Percentiles rank a stretch among this genome's conserved stretches.
phyloP scores from a whole-genome alignment of 2,888 invertebrate species.

The Andrena bucephala region DNA sequence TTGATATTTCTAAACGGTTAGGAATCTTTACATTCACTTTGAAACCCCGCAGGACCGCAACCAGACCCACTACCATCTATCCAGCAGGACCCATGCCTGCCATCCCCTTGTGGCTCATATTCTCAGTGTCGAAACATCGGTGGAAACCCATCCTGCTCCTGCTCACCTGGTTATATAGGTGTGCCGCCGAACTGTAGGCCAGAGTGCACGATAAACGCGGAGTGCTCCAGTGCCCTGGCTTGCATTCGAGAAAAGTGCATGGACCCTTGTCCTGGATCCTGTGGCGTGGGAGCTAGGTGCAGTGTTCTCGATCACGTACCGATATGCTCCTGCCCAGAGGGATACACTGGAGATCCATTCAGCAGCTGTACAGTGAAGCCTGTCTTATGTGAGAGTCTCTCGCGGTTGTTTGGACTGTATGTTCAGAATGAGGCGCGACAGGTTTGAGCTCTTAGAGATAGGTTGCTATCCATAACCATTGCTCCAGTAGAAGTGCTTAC shows the following conservation, averaged over 20 bases:
- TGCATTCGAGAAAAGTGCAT: slow-evolving; percentile 92
- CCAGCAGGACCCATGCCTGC: slow-evolving; percentile 87
- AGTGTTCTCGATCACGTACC: slow-evolving; percentile 91
- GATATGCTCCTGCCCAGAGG: slow-evolving; percentile 90
- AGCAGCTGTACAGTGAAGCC: slow-evolving; percentile 84
- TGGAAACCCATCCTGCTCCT: slow-evolving; percentile 86
- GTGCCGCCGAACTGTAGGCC: slow-evolving; percentile 89
- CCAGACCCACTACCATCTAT: slow-evolving; percentile 15
- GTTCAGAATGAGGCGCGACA: not conserved
- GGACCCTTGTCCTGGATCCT: slow-evolving; percentile 94
- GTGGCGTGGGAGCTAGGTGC: slow-evolving; percentile 89
- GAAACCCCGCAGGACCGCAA: slow-evolving; percentile 32
- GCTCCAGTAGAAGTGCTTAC: not conserved
- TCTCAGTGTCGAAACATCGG: slow-evolving; percentile 86
- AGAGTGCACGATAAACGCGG: slow-evolving; percentile 90
- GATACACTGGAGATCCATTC: slow-evolving; percentile 92
- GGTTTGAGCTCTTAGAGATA: too few species aligned
- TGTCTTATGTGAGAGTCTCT: slow-evolving; percentile 75
- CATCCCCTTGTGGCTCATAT: slow-evolving; percentile 88
- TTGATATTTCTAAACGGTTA: not conserved
- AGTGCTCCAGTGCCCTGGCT: slow-evolving; percentile 91
- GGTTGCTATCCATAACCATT: too few species aligned
- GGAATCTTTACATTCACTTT: not conserved
- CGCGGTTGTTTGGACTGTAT: not conserved
- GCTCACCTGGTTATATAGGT: slow-evolving; percentile 84